Evolutionary conservation across 2,797 vertebrate genomes (phyloP).

Genomic region (Myiotriccus ornatus): DNA sequence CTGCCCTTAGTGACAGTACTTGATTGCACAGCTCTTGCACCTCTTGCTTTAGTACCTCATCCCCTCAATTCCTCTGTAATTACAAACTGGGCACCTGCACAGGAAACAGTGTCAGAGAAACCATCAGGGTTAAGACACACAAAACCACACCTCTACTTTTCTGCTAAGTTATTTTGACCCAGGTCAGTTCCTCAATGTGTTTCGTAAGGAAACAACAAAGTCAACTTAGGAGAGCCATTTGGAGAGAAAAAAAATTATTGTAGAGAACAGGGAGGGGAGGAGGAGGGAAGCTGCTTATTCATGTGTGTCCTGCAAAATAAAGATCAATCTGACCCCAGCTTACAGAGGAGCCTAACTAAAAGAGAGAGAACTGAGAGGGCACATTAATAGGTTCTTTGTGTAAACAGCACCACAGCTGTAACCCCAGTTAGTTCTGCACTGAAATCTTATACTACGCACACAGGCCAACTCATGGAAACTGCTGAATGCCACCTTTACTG

Average conservation of each 20-base stretch:
- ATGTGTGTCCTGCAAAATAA: neutral
- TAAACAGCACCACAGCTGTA: neutral
- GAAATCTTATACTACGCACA: neutral
- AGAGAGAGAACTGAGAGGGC: neutral
- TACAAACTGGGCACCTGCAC: neutral
- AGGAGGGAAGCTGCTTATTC: neutral
- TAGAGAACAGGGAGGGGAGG: neutral
- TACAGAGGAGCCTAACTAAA: neutral
- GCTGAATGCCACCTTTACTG: neutral
- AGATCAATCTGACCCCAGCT: neutral
- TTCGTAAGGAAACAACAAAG: neutral
- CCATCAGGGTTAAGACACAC: rapidly evolving
- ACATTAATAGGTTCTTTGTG: neutral
- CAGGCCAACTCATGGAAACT: neutral
- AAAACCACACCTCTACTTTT: neutral
- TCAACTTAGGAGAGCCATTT: neutral
- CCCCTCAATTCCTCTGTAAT: neutral
- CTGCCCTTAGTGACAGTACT: neutral
- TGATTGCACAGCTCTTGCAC: neutral
- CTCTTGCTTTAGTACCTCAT: neutral
- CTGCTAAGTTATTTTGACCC: neutral
- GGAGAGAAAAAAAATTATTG: neutral
- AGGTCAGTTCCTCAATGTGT: neutral
- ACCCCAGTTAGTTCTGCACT: neutral
- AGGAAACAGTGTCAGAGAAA: neutral